Conservation (phyloP, 2,888 invertebrate genomes). For the Calephelis perditalis region DNA sequence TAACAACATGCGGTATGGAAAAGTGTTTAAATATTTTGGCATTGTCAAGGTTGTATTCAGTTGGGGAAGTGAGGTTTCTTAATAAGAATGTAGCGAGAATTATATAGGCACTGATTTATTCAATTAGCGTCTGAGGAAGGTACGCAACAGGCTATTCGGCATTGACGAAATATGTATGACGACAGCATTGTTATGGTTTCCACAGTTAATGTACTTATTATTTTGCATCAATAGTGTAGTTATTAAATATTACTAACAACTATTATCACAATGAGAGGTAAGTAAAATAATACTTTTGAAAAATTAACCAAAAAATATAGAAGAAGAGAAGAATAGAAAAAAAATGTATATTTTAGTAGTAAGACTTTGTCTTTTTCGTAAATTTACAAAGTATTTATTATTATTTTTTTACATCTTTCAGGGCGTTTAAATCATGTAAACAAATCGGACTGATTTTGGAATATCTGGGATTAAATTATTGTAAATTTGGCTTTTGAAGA, state of each 20-base stretch:
- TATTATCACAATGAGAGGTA: no score
- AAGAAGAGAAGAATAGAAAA: no score
- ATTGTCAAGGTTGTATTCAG: conserved; percentile 63
- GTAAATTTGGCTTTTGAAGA: not conserved
- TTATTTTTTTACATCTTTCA: no score
- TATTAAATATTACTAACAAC: no score
- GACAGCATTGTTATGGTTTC: not conserved
- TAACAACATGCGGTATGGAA: not conserved
- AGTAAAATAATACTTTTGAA: no score
- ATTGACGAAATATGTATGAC: conserved; percentile 3
- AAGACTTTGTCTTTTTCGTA: no score
- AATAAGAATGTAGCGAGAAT: conserved; percentile 44
- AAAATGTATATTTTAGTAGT: no score
- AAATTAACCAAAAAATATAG: no score
- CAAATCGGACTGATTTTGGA: not conserved
- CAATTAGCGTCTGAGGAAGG: conserved; percentile 49
- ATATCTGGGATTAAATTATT: not conserved
- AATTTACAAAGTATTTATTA: no score
- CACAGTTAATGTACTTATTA: no score
- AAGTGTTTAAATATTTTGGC: conserved; percentile 36
- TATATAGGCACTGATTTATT: conserved; percentile 53
- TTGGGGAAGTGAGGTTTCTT: conserved; percentile 42
- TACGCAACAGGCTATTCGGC: conserved; percentile 2
- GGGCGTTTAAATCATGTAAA: conserved; percentile 1
- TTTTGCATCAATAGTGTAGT: no score